Evolutionary conservation across 1,140 invertebrate genomes (phyloP).

Genomic region (Armadillidium nasatum): DNA sequence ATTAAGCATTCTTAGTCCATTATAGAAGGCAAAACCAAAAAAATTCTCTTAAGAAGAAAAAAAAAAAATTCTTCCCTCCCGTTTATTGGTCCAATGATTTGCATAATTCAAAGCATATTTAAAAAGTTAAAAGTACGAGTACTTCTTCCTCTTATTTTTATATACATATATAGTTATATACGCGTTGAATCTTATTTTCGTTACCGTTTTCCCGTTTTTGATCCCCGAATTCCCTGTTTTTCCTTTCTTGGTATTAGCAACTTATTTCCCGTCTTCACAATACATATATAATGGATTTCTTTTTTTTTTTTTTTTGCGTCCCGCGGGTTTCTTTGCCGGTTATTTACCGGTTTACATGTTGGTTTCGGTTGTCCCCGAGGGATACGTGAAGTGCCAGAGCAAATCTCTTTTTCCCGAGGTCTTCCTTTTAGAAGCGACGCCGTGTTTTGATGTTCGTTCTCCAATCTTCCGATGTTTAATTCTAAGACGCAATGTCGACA

Average conservation of each 20-base stretch:
- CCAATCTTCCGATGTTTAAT: slow-evolving; percentile 12
- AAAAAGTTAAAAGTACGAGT: background rate
- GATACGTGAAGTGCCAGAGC: background rate
- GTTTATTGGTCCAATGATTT: background rate
- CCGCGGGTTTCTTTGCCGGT: background rate
- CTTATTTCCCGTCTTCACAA: too few relatives aligned
- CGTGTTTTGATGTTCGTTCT: background rate
- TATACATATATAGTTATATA: too few relatives aligned
- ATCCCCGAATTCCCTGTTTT: too few relatives aligned
- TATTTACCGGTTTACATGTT: background rate
- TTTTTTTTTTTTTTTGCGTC: background rate
- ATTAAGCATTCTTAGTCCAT: too few relatives aligned
- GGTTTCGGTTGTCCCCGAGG: background rate
- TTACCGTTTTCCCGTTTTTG: too few relatives aligned
- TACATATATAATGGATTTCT: too few relatives aligned
- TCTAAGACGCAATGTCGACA: background rate
- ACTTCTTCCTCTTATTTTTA: too few relatives aligned
- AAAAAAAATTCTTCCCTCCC: background rate
- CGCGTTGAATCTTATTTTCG: too few relatives aligned
- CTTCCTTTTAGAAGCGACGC: too few relatives aligned
- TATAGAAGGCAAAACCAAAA: too few relatives aligned
- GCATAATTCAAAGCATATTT: background rate
- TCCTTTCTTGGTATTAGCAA: too few relatives aligned
- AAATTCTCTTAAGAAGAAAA: background rate
- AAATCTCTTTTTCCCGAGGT: background rate